phyloP scores from a whole-genome alignment of 1,140 invertebrate genomes.

The Aphis gossypii region DNA sequence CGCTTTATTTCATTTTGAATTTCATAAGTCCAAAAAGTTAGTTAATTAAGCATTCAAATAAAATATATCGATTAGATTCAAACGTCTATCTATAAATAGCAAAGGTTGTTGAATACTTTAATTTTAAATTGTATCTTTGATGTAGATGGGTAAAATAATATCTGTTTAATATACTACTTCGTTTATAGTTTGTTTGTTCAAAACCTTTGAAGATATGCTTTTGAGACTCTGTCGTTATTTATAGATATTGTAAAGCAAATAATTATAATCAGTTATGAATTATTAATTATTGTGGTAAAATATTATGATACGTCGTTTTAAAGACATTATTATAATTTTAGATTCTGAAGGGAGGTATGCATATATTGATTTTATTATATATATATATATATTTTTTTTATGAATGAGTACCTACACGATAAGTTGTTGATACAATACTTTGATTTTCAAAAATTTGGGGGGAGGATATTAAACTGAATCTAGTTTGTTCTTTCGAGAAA shows the following conservation, averaged over 20 bases:
- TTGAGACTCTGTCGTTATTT: background rate
- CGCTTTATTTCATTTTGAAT: background rate
- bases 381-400: too few relatives aligned
- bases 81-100: background rate
- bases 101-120: background rate
- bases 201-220: background rate
- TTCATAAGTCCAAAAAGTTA: background rate
- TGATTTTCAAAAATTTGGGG: too few relatives aligned
- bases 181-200: background rate
- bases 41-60: background rate
- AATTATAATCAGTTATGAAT: background rate
- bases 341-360: too few relatives aligned
- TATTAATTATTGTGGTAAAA: background rate
- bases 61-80: background rate
- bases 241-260: background rate
- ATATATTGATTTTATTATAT: too few relatives aligned
- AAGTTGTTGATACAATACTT: too few relatives aligned
- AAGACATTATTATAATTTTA: background rate
- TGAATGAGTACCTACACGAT: too few relatives aligned
- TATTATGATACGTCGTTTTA: background rate
- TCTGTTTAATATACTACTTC: background rate
- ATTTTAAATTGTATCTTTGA: background rate
- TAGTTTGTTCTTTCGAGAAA: too few relatives aligned
- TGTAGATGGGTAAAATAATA: background rate
- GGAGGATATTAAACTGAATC: too few relatives aligned